Conservation (phyloP, 2,888 invertebrate genomes). For the Leptura quadrifasciata region DNA sequence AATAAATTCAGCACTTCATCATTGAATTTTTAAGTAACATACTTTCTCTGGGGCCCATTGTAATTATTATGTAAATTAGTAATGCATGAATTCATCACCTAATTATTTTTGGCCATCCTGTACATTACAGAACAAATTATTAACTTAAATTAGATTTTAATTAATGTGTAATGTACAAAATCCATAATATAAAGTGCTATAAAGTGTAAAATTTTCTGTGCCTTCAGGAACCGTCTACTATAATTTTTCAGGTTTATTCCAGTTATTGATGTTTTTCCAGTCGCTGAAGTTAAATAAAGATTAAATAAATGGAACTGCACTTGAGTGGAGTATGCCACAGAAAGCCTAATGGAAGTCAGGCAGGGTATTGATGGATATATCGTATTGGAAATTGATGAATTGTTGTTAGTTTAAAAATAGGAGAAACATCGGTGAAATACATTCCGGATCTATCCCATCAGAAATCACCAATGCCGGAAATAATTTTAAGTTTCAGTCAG, state of each 20-base stretch:
- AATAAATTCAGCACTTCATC: too few relatives aligned
- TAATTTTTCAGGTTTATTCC: neutral
- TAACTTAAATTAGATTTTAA: neutral
- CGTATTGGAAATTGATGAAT: slow-evolving; percentile 37
- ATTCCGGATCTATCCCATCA: slow-evolving; percentile 29
- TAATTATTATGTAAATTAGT: too few relatives aligned
- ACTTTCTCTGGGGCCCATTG: too few relatives aligned
- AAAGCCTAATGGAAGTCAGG: slow-evolving; percentile 36
- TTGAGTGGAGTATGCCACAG: slow-evolving; percentile 35
- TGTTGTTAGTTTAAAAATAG: slow-evolving; percentile 41
- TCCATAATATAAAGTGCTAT: neutral
- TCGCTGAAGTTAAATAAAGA: slow-evolving; percentile 36
- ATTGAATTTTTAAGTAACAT: too few relatives aligned
- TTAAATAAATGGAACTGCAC: slow-evolving; percentile 42
- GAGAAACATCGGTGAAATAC: slow-evolving; percentile 31
- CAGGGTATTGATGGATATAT: slow-evolving; percentile 41
- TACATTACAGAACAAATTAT: too few relatives aligned
- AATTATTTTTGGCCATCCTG: too few relatives aligned
- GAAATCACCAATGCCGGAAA: neutral
- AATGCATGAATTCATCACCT: too few relatives aligned
- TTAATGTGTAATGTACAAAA: neutral
- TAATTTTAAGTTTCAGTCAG: slow-evolving; percentile 1
- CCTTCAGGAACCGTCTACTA: neutral
- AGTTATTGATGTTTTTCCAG: slow-evolving; percentile 16
- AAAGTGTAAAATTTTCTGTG: neutral